Evolutionary conservation across 1,140 invertebrate genomes (phyloP).

Genomic region (Danaus melanippus): DNA sequence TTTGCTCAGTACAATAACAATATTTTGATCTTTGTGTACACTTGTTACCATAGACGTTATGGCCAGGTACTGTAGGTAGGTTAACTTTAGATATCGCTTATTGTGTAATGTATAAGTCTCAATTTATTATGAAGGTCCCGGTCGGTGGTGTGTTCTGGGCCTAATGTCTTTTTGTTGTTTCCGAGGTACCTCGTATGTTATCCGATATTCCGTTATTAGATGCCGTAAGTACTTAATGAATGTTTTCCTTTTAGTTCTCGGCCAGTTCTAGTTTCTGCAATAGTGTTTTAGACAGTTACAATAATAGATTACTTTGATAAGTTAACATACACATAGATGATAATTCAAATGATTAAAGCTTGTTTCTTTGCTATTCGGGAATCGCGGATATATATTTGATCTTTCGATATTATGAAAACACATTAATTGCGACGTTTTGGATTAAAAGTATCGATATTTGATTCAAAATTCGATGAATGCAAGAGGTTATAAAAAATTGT

Average conservation of each 20-base stretch:
- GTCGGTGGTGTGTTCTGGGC: conserved; percentile 37
- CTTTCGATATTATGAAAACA: too few relatives aligned
- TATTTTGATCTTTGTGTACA: conserved; percentile 41
- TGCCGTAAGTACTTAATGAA: conserved; percentile 20
- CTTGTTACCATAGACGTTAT: conserved; percentile 66
- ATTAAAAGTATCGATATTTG: too few relatives aligned
- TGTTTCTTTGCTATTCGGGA: conserved; percentile 53
- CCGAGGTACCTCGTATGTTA: conserved; percentile 37
- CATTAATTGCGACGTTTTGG: too few relatives aligned
- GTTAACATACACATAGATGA: conserved; percentile 48
- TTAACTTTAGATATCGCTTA: conserved; percentile 50
- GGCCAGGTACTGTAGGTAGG: conserved; percentile 63
- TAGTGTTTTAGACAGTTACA: conserved; percentile 29
- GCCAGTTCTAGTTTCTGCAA: conserved; percentile 53
- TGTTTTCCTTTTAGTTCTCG: conserved; percentile 26
- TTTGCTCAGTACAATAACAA: conserved; percentile 54
- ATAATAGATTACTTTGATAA: conserved; percentile 41
- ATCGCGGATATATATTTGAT: conserved; percentile 19
- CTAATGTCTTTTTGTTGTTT: conserved; percentile 37
- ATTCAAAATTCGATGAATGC: background rate
- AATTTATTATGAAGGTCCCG: conserved; percentile 31
- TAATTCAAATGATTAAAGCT: conserved; percentile 58
- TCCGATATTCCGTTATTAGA: conserved; percentile 26
- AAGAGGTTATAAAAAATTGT: conserved; percentile 5
- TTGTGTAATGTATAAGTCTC: conserved; percentile 47